Percentiles rank a stretch among this genome's conserved stretches.
Evolutionary conservation across 2,113 vertebrate species (phyloP).

Genomic region (Hydrochoerus hydrochaeris): DNA sequence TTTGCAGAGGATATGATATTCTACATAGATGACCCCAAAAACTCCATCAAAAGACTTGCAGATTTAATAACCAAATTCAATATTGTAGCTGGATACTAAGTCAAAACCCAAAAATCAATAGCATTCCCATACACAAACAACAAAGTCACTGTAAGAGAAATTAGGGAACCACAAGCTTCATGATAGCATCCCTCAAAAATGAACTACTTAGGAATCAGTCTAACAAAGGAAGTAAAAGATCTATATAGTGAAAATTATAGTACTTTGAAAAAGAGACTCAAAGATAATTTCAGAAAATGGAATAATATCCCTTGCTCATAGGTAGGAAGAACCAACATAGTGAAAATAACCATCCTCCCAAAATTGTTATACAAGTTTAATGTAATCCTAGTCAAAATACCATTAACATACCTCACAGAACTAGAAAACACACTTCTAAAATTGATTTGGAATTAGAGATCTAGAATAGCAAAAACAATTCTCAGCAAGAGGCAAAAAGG

Average conservation of each 20-base stretch:
- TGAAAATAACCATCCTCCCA: too few relatives aligned
- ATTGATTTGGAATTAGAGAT: too few relatives aligned
- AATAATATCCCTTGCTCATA: neutral
- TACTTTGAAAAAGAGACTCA: neutral
- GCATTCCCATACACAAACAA: neutral
- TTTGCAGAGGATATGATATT: neutral
- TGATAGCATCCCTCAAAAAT: neutral
- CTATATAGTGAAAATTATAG: neutral
- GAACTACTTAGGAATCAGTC: neutral
- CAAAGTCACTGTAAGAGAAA: neutral
- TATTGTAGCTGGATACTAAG: neutral
- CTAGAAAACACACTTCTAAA: too few relatives aligned
- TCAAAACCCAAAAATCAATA: neutral
- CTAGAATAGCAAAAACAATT: too few relatives aligned
- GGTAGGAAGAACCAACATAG: neutral
- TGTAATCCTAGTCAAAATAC: too few relatives aligned
- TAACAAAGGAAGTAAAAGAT: neutral
- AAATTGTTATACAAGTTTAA: too few relatives aligned
- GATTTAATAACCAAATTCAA: neutral
- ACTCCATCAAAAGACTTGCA: neutral
- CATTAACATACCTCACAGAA: too few relatives aligned
- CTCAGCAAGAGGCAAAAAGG: too few relatives aligned
- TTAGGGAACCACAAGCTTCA: neutral
- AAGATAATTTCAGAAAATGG: neutral
- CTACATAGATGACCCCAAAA: neutral